Base-by-base conservation (phyloP, 2,113 vertebrate genomes). In the Ursus arctos region DNA sequence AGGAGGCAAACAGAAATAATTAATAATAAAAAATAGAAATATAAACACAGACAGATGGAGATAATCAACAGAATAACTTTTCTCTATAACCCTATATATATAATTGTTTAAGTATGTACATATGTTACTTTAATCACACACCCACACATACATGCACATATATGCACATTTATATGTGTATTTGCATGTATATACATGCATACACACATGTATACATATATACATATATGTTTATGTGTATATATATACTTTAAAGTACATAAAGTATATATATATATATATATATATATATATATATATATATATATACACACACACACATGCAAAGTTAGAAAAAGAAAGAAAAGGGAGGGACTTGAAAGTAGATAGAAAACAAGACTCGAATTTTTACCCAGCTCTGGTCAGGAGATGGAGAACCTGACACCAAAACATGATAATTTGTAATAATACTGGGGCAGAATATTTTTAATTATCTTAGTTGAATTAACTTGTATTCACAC, bases 21-120 rank as follows among this genome's bases (percentile, higher is more conserved):
- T 63, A 71, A 57, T 79, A n/a, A 57, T 47, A 8, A 85, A 91
- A n/a, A 77, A 57, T 21, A 84, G 26, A 94, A 80, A 67, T 79
- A 47, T 31, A 51, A n/a, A 69, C 5, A 43, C 24, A 82, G 22
- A 26, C 26, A 80, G 19, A 31, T 61, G 21, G 65, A 90, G 4
- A 26, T 61, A 74, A 72, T 43, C 3, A 80, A 71, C 31, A 65
- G 53, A 80, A 69, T 53, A 49, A 5, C 9, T 57, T 18, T 69
- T 82, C 13, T 51, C 51, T 71, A 71, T 59, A 19, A 85, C 14
- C 3, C 9, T 92, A 11, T 65, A 19, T 43, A 63, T 9, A 31
- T 51, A 28, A 85, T 13, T 43, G 0, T 47, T 74, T 21, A 90
- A 40, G 6, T 67, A 67, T 61, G 22, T 7, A 19, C 26, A 47